Conservation (phyloP, 2,113 vertebrate species). For the Plotosus lineatus region DNA sequence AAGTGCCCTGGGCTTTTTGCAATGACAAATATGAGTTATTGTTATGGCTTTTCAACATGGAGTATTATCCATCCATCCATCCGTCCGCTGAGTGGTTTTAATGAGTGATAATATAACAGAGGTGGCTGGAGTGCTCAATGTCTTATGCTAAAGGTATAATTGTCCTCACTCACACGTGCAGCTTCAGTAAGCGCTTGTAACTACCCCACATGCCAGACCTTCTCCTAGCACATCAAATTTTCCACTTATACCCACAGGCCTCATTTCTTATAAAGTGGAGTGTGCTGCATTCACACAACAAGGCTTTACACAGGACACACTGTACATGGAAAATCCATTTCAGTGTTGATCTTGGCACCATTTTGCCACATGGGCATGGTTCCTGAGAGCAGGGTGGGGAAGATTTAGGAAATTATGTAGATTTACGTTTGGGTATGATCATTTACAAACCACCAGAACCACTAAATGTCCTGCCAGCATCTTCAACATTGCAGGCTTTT, state of each 20-base stretch:
- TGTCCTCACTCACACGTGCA: neutral
- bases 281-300: constrained; percentile 25
- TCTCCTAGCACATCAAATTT: constrained; percentile 34
- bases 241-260: constrained; percentile 30
- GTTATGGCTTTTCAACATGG: neutral
- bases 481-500: neutral
- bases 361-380: constrained; percentile 20
- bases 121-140: neutral
- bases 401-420: neutral
- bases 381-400: constrained; percentile 24
- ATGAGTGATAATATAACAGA: constrained; percentile 17
- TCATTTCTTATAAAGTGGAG: constrained; percentile 35
- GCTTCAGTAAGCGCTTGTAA: constrained; percentile 6
- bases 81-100: constrained; percentile 25
- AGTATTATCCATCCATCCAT: no score
- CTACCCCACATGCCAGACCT: constrained; percentile 11
- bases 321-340: constrained; percentile 46
- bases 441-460: neutral
- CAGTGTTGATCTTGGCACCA: neutral
- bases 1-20: neutral
- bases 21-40: neutral
- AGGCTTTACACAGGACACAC: constrained; percentile 18
- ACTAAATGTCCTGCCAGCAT: neutral
- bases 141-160: neutral
- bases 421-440: neutral